Base-by-base conservation (phyloP, 2,113 vertebrate genomes). In the Antigone vipio region DNA sequence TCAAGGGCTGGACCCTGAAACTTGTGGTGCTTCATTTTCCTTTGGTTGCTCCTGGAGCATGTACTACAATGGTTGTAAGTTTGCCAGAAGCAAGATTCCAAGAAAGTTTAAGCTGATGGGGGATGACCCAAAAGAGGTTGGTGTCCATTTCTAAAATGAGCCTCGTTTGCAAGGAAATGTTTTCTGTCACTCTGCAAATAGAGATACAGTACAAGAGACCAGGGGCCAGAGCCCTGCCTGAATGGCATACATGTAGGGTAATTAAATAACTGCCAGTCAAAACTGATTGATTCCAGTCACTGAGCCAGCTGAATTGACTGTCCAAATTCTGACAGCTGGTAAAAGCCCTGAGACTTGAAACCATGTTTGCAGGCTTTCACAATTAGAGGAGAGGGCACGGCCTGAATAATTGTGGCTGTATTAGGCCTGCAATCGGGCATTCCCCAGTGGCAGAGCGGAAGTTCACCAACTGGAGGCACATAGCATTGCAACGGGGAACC, bases 51-150 rank as follows among this genome's bases (percentile, higher is more conserved):
- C 99, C 17, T 99, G 99, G 99, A 99, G 99, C 95, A 99, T 99
- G 99, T 99, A 99, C 97, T 99, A 99, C 97, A 99, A 99, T 64
- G 99, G 99, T 77, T 99, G 99, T 98, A 99, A 99, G 96, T 99
- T 99, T 98, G 99, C 99, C 92, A 98, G 99, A 96, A 99, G 99
- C 98, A 99, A 99, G 98, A 97, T 99, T 85, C 99, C 99, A 94
- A 98, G 99, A 97, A 99, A 99, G 98, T 99, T 99, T 97, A 99
- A 99, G 97, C 98, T 99, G 90, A 98, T 98, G 92, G 99, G 98
- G 72, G 99, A 99, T 97, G 99, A 99, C 92, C 97, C 98, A 69
- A 99, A 98, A 99, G 99, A 99, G 99, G 99, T 99, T 98, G 95
- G 98, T 97, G 79, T 93, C 34, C 58, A 8, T 93, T 94, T 96